These are phyloP conservation scores for Scrobipalpa costella DNA, from an alignment of 2,888 invertebrate genomes.

Conservation along the genomic window DNA sequence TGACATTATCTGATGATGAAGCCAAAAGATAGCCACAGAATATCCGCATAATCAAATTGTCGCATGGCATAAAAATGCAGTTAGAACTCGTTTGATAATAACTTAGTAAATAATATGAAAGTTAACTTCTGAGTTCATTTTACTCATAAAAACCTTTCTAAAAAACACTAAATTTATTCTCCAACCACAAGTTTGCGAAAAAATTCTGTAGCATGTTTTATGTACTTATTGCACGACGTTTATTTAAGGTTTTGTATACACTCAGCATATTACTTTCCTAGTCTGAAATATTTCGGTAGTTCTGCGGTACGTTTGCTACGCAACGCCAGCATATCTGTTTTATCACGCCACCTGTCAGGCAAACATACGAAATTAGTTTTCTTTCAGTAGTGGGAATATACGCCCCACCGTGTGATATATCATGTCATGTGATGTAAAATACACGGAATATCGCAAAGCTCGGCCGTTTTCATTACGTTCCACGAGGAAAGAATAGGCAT, in stretches of 20 bases:
- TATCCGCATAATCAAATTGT: no score
- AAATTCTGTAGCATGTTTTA: neutral
- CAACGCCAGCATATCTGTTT: conserved; percentile 41
- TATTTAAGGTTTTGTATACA: neutral
- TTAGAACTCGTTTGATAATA: no score
- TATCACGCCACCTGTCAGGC: conserved; percentile 46
- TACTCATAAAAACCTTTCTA: no score
- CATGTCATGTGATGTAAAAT: conserved; percentile 45
- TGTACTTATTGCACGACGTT: neutral
- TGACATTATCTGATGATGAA: no score
- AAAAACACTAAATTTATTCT: no score
- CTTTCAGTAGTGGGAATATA: conserved; percentile 48
- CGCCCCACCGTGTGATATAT: conserved; percentile 41
- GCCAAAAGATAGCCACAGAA: no score
- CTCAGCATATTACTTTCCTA: neutral
- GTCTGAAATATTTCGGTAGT: neutral
- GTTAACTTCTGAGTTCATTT: no score
- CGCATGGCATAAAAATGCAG: no score
- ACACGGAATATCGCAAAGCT: conserved; percentile 33
- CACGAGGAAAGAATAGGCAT: conserved; percentile 4
- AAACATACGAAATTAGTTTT: conserved; percentile 63
- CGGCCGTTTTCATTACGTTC: conserved; percentile 17
- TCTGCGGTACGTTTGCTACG: conserved; percentile 28
- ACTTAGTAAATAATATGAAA: no score
- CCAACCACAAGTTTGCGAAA: no score